Base-by-base conservation (phyloP, 2,888 invertebrate genomes). In the Aphodius granarius region DNA sequence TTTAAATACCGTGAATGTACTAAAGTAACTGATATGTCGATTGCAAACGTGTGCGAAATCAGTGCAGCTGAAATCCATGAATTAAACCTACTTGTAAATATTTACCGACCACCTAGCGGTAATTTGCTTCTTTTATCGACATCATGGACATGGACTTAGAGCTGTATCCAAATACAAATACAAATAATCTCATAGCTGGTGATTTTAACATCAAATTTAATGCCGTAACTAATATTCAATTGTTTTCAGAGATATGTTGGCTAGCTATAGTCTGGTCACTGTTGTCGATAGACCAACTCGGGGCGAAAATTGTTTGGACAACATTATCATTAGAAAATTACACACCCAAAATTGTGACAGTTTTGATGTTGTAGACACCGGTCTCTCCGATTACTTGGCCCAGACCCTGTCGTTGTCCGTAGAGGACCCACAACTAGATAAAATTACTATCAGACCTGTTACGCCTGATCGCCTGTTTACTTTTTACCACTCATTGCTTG, bases 251-350 rank as follows among this genome's bases (percentile, higher is more conserved):
- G 15, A 73, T 17, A 18, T 63, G 17, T 19, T 65, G 66, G 66
- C 18, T 65, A 2, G 18, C 66, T 65, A 18, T 65, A 15, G 19
- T 19, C 64, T 65, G 17, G 15, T 63, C 18, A 21, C 6, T 19
- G 21, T 64, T 18, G 21, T 73, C 17, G 18, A 19, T 65, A 23
- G 23, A 65, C 19, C 63, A 6, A 73, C 73, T 18, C 63, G 73
- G 20, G 19, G 62, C 16, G 17, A 65, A 15, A 73, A 65, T 17
- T 64, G 73, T 17, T 18, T 73, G 16, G 73, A 73, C 63, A 73
- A 73, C 20, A 65, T 66, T 19, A 20, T 73, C 17, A 63, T 19
- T 6, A 43, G 63, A 5, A 66, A 17, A 65, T 9, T 18, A 65
- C 23, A 23, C 23, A 23, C 23, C 9, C 9, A n/a, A 9, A 23